Conservation (phyloP, 2,797 vertebrate genomes). For the Petrocephalus sullivani region DNA sequence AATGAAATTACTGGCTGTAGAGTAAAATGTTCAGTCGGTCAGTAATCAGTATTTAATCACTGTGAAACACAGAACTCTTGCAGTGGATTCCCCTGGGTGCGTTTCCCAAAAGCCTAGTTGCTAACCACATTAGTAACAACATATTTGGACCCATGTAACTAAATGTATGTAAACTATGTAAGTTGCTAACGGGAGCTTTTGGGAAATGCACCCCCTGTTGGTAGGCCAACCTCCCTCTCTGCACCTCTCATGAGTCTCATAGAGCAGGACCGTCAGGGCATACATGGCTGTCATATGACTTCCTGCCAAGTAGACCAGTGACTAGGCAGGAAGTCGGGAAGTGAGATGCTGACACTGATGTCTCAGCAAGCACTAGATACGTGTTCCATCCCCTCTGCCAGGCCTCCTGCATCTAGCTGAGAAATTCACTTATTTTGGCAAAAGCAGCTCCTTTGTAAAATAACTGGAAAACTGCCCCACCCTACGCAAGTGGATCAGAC, state of each 20-base stretch:
- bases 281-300: conserved; percentile 57
- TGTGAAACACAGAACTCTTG: neutral
- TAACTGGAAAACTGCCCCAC: neutral
- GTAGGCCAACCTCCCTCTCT: conserved; percentile 15
- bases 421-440: neutral
- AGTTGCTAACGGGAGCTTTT: too few species aligned
- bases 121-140: too few species aligned
- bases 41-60: neutral
- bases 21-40: neutral
- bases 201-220: neutral
- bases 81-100: neutral
- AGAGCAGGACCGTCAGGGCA: conserved; percentile 42
- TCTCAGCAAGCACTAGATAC: conserved; percentile 29
- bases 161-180: too few species aligned
- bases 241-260: conserved; percentile 19
- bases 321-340: conserved; percentile 63
- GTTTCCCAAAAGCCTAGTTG: too few species aligned
- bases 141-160: too few species aligned
- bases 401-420: neutral
- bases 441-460: neutral
- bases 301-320: conserved; percentile 53
- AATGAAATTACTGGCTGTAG: neutral
- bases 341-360: conserved; percentile 50
- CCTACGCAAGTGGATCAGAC: neutral
- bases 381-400: neutral